Percentiles rank a stretch among this genome's conserved stretches.
These are phyloP conservation scores for Labrus mixtus DNA, from an alignment of 2,113 vertebrate species.

Conservation along the genomic window DNA sequence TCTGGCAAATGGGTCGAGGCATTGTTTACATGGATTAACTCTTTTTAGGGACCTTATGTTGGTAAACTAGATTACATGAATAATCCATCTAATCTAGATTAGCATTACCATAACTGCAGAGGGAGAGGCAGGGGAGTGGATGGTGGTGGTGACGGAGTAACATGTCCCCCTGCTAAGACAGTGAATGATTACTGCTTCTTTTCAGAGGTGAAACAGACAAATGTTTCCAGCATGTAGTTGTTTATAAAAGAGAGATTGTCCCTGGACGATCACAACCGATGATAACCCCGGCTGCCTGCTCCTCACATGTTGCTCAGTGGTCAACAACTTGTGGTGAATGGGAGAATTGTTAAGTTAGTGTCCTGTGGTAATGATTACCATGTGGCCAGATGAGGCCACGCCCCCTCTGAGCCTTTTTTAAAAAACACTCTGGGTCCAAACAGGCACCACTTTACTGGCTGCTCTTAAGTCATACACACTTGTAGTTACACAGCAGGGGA, in stretches of 20 bases:
- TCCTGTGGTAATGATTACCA: slow-evolving; percentile 76
- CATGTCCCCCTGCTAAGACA: slow-evolving; percentile 54
- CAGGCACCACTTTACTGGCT: slow-evolving; percentile 55
- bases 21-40: slow-evolving; percentile 61
- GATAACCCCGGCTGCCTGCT: slow-evolving; percentile 19
- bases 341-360: slow-evolving; percentile 68
- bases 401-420: slow-evolving; percentile 42
- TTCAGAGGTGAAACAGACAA: slow-evolving; percentile 56
- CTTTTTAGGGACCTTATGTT: slow-evolving; percentile 50
- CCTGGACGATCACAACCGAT: slow-evolving; percentile 8
- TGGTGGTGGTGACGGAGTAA: slow-evolving; percentile 5
- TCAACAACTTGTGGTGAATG: slow-evolving; percentile 76
- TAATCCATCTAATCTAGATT: slow-evolving; percentile 72
- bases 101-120: slow-evolving; percentile 47
- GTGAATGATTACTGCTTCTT: slow-evolving; percentile 51
- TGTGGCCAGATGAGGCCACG: slow-evolving; percentile 61
- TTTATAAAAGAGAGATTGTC: slow-evolving; percentile 68
- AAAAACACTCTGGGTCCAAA: slow-evolving; percentile 24
- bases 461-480: slow-evolving; percentile 24
- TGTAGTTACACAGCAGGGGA: slow-evolving; percentile 53
- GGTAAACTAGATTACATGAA: slow-evolving; percentile 73
- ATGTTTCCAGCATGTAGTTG: slow-evolving; percentile 36
- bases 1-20: slow-evolving; percentile 35
- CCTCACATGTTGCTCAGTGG: slow-evolving; percentile 64
- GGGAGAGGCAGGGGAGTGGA: slow-evolving; percentile 6